Conservation (phyloP, 2,888 invertebrate species). For the Ptycholaimellus sp. region DNA sequence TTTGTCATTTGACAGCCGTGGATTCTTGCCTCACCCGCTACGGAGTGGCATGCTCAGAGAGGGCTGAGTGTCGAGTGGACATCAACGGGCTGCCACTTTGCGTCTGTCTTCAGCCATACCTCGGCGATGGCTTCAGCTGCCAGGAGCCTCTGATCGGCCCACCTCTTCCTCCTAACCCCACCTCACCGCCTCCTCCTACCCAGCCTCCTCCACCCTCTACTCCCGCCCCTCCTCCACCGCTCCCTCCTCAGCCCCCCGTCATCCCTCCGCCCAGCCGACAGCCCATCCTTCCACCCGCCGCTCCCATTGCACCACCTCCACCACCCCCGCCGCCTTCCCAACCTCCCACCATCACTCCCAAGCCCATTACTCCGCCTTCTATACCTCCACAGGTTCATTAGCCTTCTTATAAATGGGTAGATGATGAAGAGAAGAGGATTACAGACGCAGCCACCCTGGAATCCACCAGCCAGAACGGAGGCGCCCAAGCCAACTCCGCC, state of each 20-base stretch:
- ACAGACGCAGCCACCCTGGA: no score
- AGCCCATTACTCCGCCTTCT: no score
- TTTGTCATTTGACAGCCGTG: no score
- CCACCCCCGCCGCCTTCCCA: no score
- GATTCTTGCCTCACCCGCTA: constrained; percentile 11
- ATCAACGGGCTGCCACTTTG: constrained; percentile 10
- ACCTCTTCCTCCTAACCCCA: background rate
- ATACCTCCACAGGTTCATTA: no score
- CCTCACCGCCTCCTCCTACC: background rate
- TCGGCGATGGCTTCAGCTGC: constrained; percentile 15
- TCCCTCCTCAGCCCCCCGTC: background rate
- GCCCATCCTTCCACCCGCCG: background rate
- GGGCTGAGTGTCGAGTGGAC: constrained; percentile 13
- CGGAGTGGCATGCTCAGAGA: constrained; percentile 12
- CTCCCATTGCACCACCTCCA: background rate
- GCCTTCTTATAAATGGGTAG: no score
- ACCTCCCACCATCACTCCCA: no score
- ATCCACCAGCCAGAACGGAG: no score
- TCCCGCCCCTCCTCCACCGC: background rate
- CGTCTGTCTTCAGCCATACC: constrained; percentile 14
- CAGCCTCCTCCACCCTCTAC: background rate
- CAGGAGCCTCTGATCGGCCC: background rate
- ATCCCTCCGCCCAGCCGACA: background rate
- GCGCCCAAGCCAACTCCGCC: no score
- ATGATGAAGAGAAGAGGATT: no score